A percentile compares a stretch with the other conserved stretches of the same genome.
Evolutionary conservation across 2,888 invertebrate genomes (phyloP).

Genomic region (Catocala nupta): DNA sequence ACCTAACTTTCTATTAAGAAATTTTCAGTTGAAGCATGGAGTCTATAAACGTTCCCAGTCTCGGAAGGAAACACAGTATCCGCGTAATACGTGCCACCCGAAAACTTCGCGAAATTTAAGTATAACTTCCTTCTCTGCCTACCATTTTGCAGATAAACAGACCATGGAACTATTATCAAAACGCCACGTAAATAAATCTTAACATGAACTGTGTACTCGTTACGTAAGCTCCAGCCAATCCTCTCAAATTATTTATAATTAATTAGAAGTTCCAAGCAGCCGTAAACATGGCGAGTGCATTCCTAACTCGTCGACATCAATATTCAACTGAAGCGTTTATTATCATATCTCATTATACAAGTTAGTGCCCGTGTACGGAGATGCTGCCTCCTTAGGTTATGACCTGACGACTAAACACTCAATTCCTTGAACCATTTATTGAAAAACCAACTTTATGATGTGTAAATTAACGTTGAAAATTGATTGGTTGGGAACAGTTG

Average conservation of each 20-base stretch:
- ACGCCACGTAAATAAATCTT: conserved; percentile 6
- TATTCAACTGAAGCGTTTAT: conserved; percentile 86
- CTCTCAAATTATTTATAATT: conserved; percentile 52
- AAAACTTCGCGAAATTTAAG: too few relatives aligned
- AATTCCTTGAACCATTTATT: conserved; percentile 61
- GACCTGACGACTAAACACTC: conserved; percentile 74
- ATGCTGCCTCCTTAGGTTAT: conserved; percentile 79
- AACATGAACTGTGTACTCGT: background rate
- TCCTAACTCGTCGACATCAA: conserved; percentile 84
- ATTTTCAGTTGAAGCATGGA: too few relatives aligned
- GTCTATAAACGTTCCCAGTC: too few relatives aligned
- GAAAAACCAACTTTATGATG: conserved; percentile 54
- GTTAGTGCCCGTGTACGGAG: conserved; percentile 83
- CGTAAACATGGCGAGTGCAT: conserved; percentile 80
- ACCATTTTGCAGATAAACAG: too few relatives aligned
- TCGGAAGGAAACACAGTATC: too few relatives aligned
- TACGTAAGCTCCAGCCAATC: conserved; percentile 33
- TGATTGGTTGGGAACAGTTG: conserved; percentile 52
- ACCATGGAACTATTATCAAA: too few relatives aligned
- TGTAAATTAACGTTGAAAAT: conserved; percentile 51
- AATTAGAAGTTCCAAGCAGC: conserved; percentile 54
- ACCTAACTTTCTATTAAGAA: too few relatives aligned
- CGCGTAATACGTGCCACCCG: too few relatives aligned
- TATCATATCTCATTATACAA: conserved; percentile 88
- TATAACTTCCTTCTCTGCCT: too few relatives aligned